Percentiles rank a stretch among this genome's conserved stretches.
phyloP scores from a whole-genome alignment of 2,113 vertebrate genomes.

The Pygoscelis antarcticus region DNA sequence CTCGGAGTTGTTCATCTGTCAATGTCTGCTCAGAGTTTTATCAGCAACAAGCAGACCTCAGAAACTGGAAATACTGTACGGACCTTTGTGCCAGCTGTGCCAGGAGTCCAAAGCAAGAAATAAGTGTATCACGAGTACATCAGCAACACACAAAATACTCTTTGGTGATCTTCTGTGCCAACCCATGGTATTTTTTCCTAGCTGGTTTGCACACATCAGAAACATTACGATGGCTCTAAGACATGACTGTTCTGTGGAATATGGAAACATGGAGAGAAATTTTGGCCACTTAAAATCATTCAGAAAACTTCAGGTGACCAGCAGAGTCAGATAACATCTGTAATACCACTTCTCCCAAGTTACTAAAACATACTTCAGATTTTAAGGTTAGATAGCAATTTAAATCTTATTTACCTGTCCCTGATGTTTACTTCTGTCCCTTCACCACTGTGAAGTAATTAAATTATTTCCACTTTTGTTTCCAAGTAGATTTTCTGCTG shows the following conservation, averaged over 20 bases:
- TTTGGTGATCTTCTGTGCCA: background rate
- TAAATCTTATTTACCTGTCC: background rate
- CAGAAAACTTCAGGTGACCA: background rate
- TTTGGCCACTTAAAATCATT: background rate
- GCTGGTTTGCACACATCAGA: background rate
- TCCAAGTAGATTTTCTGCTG: background rate
- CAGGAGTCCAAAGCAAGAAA: background rate
- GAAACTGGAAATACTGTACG: background rate
- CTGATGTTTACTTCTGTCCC: background rate
- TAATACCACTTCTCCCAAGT: too few relatives aligned
- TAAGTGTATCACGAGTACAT: accelerated
- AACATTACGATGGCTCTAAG: background rate
- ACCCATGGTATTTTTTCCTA: too few relatives aligned
- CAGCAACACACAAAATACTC: too few relatives aligned
- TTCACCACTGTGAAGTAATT: background rate
- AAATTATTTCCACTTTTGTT: background rate
- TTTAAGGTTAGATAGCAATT: too few relatives aligned
- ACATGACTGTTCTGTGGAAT: too few relatives aligned
- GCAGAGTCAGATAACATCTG: too few relatives aligned
- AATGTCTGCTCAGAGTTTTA: background rate
- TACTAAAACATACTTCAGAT: background rate
- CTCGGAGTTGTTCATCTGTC: background rate
- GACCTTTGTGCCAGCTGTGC: background rate
- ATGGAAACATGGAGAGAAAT: background rate
- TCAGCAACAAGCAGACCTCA: background rate